Conservation (phyloP, 2,888 invertebrate species). For the Acrobasis consociella region DNA sequence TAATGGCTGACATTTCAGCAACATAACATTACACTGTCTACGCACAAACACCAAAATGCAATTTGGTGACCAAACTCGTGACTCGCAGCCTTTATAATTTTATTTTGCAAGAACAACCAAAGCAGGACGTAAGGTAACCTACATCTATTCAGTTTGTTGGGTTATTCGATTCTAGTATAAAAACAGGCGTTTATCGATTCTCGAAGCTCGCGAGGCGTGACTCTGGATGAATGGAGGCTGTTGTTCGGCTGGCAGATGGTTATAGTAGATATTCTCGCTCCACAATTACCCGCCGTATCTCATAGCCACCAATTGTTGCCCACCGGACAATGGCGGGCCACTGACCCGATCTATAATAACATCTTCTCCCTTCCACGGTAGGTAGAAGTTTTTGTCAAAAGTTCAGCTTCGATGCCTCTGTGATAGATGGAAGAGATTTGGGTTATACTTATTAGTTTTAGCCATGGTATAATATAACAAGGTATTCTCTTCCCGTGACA, state of each 20-base stretch:
- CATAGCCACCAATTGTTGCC: conserved; percentile 40
- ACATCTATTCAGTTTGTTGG: conserved; percentile 30
- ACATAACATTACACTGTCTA: not conserved
- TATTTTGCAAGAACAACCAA: conserved; percentile 11
- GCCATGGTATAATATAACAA: no score
- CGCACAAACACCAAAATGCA: not conserved
- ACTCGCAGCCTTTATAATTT: not conserved
- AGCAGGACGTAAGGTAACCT: conserved; percentile 13
- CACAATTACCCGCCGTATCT: conserved; percentile 51
- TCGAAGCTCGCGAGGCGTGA: conserved; percentile 60
- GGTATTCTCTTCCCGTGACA: no score
- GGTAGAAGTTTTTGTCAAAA: not conserved
- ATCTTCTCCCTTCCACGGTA: conserved; percentile 10
- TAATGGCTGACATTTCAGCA: not conserved
- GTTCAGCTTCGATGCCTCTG: not conserved
- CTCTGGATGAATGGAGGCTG: conserved; percentile 61
- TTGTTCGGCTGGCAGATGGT: conserved; percentile 41
- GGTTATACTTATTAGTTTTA: not conserved
- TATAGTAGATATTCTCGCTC: conserved; percentile 48
- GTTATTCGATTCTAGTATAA: conserved; percentile 41
- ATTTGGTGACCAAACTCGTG: not conserved
- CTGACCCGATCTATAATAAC: conserved; percentile 49
- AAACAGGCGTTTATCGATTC: conserved; percentile 45
- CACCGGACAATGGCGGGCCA: conserved; percentile 51
- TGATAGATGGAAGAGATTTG: not conserved